Evolutionary conservation across 2,888 invertebrate genomes (phyloP).

Genomic region (Zygaena filipendulae): DNA sequence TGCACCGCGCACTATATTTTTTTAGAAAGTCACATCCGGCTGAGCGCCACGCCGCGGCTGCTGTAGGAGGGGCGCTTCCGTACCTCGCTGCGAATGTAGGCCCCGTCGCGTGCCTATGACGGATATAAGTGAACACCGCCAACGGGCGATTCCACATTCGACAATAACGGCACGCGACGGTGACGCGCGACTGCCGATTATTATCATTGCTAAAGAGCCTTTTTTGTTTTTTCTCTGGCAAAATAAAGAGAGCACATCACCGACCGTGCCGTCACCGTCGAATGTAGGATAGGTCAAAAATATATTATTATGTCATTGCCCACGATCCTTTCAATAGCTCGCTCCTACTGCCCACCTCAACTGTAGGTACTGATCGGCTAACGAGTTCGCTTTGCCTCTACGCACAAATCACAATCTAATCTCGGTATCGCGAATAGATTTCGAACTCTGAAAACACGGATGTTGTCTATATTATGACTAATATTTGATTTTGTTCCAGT

Average conservation of each 20-base stretch:
- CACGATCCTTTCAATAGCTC: too few relatives aligned
- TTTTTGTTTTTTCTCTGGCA: too few relatives aligned
- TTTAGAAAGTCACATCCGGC: constrained; percentile 67
- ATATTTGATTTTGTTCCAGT: constrained; percentile 22
- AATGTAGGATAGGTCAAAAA: too few relatives aligned
- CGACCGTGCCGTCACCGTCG: too few relatives aligned
- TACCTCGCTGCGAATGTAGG: constrained; percentile 40
- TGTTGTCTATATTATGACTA: constrained; percentile 24
- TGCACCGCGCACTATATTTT: constrained; percentile 43
- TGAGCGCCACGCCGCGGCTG: too few relatives aligned
- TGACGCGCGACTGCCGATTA: too few relatives aligned
- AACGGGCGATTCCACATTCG: constrained; percentile 10
- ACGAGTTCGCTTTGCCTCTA: too few relatives aligned
- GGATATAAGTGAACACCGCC: constrained; percentile 34
- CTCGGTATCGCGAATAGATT: background rate
- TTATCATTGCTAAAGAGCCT: too few relatives aligned
- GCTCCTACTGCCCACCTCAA: too few relatives aligned
- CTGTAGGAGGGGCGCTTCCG: constrained; percentile 50
- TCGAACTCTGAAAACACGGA: constrained; percentile 15
- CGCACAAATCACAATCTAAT: background rate
- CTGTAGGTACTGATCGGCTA: too few relatives aligned
- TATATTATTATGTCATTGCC: too few relatives aligned
- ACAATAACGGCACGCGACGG: constrained; percentile 5
- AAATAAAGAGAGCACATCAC: too few relatives aligned
- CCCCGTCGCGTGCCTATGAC: constrained; percentile 20